Evolutionary conservation across 2,888 invertebrate species (phyloP).

Genomic region (Amblyteles armatorius): DNA sequence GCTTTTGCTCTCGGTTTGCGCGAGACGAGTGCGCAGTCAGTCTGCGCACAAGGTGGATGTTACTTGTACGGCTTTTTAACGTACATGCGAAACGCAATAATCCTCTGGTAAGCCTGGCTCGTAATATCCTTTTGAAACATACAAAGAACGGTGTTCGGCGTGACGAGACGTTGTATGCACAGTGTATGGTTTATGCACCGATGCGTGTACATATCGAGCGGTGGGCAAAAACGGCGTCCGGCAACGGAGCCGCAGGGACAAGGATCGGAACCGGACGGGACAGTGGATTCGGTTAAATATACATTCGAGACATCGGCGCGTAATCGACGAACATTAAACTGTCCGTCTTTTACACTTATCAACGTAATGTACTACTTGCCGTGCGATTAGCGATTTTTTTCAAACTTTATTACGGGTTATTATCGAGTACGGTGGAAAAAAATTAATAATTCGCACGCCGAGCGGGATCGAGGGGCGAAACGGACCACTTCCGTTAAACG

Average conservation of each 20-base stretch:
- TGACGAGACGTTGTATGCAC: constrained; percentile 28
- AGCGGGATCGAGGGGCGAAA: neutral
- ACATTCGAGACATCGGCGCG: constrained; percentile 4
- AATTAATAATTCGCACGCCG: neutral
- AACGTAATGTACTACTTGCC: neutral
- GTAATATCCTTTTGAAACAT: constrained; percentile 24
- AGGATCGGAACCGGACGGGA: neutral
- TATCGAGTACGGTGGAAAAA: neutral
- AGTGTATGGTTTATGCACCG: constrained; percentile 14
- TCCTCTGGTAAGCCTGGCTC: neutral
- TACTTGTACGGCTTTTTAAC: constrained; percentile 32
- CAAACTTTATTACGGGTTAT: neutral
- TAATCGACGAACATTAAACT: constrained; percentile 24
- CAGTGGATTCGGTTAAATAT: constrained; percentile 4
- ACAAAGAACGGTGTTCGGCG: constrained; percentile 34
- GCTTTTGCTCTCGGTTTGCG: constrained; percentile 8
- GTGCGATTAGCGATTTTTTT: constrained; percentile 12
- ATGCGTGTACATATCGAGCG: constrained; percentile 10
- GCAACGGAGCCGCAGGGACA: neutral
- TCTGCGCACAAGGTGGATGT: constrained; percentile 16
- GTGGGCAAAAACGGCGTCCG: constrained; percentile 1
- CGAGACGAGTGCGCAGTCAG: neutral
- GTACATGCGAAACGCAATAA: constrained; percentile 9
- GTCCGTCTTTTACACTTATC: constrained; percentile 7
- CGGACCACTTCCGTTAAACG: neutral